Conservation (phyloP, 2,797 vertebrate species). For the Eospalax fontanierii region DNA sequence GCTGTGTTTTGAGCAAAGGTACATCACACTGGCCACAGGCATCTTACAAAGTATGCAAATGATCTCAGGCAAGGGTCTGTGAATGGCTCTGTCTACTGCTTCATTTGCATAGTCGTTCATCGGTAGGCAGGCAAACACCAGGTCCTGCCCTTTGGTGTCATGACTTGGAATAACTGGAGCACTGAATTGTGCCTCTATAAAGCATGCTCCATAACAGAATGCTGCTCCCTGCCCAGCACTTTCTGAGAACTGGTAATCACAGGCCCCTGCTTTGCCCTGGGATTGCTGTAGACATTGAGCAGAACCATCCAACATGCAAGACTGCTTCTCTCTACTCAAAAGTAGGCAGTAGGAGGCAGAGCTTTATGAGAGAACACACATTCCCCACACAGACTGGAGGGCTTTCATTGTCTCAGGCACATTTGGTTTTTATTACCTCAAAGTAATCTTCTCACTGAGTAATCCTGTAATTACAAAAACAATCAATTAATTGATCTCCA, state of each 20-base stretch:
- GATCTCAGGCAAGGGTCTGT: not conserved
- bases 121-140: not conserved
- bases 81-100: not conserved
- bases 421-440: slow-evolving; percentile 54
- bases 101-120: not conserved
- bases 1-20: not conserved
- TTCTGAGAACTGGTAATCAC: not conserved
- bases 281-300: not conserved
- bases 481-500: slow-evolving; percentile 82
- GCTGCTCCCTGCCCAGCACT: not conserved
- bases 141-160: not conserved
- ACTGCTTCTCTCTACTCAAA: slow-evolving; percentile 46
- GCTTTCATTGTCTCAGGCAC: slow-evolving; percentile 35
- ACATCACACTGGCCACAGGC: not conserved
- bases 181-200: not conserved
- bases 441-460: slow-evolving; percentile 75
- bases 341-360: slow-evolving; percentile 12
- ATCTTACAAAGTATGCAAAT: not conserved
- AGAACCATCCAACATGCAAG: not conserved
- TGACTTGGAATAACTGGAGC: not conserved
- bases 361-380: not conserved
- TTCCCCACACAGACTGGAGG: not conserved
- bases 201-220: not conserved
- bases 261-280: not conserved
- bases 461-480: slow-evolving; percentile 78